These are phyloP conservation scores for Strix aluco DNA, from an alignment of 2,113 vertebrate genomes.

Conservation along the genomic window DNA sequence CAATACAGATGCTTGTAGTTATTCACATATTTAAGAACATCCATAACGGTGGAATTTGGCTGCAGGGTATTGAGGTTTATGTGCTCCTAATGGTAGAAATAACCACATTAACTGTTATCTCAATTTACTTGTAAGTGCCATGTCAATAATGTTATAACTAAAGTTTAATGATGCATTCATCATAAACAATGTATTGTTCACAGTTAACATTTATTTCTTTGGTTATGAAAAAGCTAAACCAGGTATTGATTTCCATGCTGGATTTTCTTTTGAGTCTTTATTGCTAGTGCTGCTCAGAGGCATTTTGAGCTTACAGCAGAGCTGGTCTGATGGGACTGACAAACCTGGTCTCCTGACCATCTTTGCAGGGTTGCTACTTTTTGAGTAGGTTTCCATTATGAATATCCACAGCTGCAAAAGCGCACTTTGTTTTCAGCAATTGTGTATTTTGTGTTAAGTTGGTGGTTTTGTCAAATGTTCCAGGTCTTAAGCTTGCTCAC, in stretches of 20 bases:
- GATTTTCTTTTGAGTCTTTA: neutral
- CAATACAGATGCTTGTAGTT: neutral
- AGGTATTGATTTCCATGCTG: neutral
- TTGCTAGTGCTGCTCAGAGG: neutral
- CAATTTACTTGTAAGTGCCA: accelerated
- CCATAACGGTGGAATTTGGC: neutral
- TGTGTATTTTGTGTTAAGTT: neutral
- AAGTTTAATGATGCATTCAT: neutral
- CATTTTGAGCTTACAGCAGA: neutral
- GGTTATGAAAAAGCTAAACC: neutral
- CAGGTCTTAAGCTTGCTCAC: neutral
- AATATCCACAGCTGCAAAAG: neutral
- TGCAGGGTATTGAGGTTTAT: neutral
- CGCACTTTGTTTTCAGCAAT: neutral
- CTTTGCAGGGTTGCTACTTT: neutral
- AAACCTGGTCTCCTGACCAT: accelerated
- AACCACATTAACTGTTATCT: neutral
- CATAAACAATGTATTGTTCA: neutral
- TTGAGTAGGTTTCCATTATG: neutral
- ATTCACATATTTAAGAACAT: neutral
- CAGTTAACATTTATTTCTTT: neutral
- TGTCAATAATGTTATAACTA: neutral
- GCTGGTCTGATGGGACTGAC: neutral
- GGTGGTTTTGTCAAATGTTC: neutral
- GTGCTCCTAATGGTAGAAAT: neutral